Conservation (phyloP, 92 coral and sea anemone species). For the Pocillopora meandrina region DNA sequence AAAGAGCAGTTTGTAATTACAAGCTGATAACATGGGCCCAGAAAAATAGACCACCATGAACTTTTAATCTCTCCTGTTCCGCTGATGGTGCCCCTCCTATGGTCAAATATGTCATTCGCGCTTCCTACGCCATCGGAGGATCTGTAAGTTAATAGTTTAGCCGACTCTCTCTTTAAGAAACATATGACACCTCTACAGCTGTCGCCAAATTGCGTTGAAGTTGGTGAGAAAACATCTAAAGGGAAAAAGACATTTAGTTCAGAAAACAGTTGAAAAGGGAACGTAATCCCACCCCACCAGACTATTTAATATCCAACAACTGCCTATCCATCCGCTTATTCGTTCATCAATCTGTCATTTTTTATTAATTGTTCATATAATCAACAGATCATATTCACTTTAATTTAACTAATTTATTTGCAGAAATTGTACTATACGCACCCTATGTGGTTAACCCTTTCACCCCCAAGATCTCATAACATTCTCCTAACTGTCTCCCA, state of each 20-base stretch:
- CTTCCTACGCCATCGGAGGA: not conserved
- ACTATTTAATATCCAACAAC: no score
- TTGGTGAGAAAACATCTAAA: not conserved
- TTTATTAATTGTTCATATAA: no score
- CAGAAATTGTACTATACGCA: no score
- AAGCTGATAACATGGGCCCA: slow-evolving; percentile 53
- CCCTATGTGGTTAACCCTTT: no score
- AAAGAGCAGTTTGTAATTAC: slow-evolving; percentile 68
- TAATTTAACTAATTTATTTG: no score
- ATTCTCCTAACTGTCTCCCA: no score
- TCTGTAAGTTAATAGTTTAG: not conserved
- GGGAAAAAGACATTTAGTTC: not conserved
- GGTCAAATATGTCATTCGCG: not conserved
- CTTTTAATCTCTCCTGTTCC: not conserved
- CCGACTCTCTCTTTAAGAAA: not conserved
- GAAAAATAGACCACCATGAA: slow-evolving; percentile 79
- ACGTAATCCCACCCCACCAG: no score
- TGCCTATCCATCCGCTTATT: no score
- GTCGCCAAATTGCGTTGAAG: not conserved
- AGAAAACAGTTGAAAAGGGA: not conserved
- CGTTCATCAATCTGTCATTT: no score
- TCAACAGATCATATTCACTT: no score
- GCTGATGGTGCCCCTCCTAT: not conserved
- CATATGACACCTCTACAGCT: not conserved
- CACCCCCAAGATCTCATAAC: no score